phyloP scores from a whole-genome alignment of 1,140 invertebrate species.

The Diabrotica virgifera region DNA sequence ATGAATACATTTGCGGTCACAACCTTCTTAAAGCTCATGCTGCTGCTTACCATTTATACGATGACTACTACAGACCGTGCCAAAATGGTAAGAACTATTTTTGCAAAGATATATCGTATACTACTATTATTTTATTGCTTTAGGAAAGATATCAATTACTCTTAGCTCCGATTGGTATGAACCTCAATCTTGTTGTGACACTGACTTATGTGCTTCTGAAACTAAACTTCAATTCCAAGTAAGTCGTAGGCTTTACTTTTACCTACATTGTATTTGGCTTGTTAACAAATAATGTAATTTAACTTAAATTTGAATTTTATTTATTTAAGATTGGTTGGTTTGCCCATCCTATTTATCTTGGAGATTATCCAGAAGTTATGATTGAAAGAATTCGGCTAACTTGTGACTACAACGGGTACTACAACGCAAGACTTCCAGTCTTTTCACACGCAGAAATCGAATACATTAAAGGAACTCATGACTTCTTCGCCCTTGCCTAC shows the following conservation, averaged over 20 bases:
- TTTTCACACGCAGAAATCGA: constrained; percentile 7
- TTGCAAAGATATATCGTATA: too few relatives aligned
- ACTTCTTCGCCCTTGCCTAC: constrained; percentile 9
- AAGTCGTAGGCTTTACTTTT: background rate
- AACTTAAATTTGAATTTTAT: background rate
- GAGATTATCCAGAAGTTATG: constrained; percentile 18
- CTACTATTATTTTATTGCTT: background rate
- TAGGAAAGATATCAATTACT: constrained; percentile 4
- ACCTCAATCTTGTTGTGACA: background rate
- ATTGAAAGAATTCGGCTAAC: background rate
- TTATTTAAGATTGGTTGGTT: constrained; percentile 7
- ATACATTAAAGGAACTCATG: constrained; percentile 7
- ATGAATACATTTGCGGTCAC: constrained; percentile 55
- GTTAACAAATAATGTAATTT: background rate
- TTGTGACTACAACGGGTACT: background rate
- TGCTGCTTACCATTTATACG: constrained; percentile 55
- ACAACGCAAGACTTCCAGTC: background rate
- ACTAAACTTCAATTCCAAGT: background rate
- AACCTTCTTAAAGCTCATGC: constrained; percentile 55
- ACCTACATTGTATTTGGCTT: background rate
- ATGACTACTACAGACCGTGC: constrained; percentile 47
- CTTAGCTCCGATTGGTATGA: background rate
- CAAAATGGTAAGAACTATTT: constrained; percentile 21
- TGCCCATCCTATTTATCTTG: constrained; percentile 55
- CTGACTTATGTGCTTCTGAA: background rate